These are phyloP conservation scores for Aulostomus chinensis DNA, from an alignment of 2,797 vertebrate species.

Conservation along the genomic window DNA sequence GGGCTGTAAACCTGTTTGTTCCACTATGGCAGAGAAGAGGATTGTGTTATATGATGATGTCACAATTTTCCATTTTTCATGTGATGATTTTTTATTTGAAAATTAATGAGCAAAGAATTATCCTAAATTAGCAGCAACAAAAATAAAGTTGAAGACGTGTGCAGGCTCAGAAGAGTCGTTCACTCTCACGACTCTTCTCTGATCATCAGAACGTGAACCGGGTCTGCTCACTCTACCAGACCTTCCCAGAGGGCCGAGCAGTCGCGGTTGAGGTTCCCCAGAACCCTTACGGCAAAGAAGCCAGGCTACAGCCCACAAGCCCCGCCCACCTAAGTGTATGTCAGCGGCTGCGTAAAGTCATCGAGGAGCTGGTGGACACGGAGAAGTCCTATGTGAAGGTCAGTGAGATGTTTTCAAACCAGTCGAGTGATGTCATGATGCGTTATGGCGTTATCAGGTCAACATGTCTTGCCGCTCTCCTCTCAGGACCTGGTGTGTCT, in stretches of 20 bases:
- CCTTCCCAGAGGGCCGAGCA: conserved; percentile 73
- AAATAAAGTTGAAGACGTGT: no score
- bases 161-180: no score
- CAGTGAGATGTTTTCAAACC: conserved; percentile 7
- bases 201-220: conserved; percentile 80
- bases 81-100: no score
- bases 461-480: background rate
- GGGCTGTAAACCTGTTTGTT: no score
- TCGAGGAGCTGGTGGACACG: conserved; percentile 93
- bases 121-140: no score
- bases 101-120: no score
- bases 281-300: conserved; percentile 72
- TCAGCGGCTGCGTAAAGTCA: conserved; percentile 90
- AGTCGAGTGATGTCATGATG: background rate
- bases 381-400: conserved; percentile 98
- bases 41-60: no score
- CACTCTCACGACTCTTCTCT: background rate
- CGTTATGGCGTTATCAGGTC: no score
- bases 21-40: no score
- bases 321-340: conserved; percentile 88
- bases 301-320: conserved; percentile 67
- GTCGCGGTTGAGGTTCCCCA: conserved; percentile 69
- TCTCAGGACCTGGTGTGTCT: conserved; percentile 89
- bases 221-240: conserved; percentile 76
- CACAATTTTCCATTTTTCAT: no score